phyloP scores from a whole-genome alignment of 2,113 vertebrate genomes.

The Notothenia rossii region DNA sequence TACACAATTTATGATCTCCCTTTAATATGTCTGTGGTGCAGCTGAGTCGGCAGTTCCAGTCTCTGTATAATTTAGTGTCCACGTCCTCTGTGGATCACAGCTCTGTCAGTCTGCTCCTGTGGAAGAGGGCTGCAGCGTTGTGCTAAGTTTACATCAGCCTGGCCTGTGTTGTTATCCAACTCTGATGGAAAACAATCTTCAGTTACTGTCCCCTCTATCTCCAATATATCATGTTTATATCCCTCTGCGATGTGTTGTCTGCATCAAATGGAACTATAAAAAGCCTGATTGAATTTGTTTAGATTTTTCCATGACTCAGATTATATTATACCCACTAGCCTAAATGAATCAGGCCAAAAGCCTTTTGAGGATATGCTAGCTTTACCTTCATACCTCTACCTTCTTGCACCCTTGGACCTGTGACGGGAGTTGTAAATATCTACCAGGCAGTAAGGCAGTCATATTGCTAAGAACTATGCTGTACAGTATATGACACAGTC shows the following conservation, averaged over 20 bases:
- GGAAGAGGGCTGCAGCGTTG: constrained; percentile 9
- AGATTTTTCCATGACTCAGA: constrained; percentile 73
- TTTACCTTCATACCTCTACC: no score
- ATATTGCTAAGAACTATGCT: neutral
- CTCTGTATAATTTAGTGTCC: constrained; percentile 71
- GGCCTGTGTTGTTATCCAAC: constrained; percentile 13
- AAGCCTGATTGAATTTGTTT: constrained; percentile 64
- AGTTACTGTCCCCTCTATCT: constrained; percentile 10
- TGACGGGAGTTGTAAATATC: neutral
- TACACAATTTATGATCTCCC: constrained; percentile 54
- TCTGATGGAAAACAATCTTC: constrained; percentile 5
- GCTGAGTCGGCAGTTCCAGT: constrained; percentile 68
- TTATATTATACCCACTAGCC: constrained; percentile 46
- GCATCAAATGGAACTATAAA: constrained; percentile 66
- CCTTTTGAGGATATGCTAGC: constrained; percentile 26
- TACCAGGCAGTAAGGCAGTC: neutral
- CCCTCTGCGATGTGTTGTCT: constrained; percentile 50
- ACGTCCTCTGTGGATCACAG: constrained; percentile 43
- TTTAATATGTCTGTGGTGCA: constrained; percentile 50
- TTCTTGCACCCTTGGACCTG: neutral
- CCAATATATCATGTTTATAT: constrained; percentile 47
- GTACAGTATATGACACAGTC: constrained; percentile 4
- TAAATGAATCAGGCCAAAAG: constrained; percentile 68
- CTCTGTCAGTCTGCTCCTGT: constrained; percentile 39
- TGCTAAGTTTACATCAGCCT: constrained; percentile 22